Percentiles rank a stretch among this genome's conserved stretches.
These are phyloP conservation scores for Lepidocyrtinus sp. DNA, from an alignment of 2,888 invertebrate genomes.

Conservation along the genomic window DNA sequence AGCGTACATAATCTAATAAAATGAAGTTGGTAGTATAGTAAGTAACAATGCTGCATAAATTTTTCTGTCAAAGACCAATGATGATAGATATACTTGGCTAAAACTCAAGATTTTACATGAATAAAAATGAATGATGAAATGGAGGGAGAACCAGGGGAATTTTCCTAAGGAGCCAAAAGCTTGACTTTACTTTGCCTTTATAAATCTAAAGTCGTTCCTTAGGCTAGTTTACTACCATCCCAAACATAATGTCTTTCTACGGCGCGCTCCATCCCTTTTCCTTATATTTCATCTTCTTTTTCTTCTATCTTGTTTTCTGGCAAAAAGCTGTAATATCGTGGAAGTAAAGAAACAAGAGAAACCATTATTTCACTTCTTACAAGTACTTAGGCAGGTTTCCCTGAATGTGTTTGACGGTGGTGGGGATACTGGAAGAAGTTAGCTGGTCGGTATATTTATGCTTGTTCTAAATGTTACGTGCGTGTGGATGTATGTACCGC, in stretches of 20 bases:
- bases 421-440: constrained; percentile 27
- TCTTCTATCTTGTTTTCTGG: no score
- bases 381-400: constrained; percentile 56
- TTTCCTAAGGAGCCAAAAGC: constrained; percentile 15
- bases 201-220: neutral
- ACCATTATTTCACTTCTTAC: constrained; percentile 57
- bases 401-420: constrained; percentile 54
- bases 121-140: constrained; percentile 56
- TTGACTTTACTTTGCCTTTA: neutral
- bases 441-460: constrained; percentile 51
- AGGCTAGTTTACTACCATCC: neutral
- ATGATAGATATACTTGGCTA: constrained; percentile 51
- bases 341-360: constrained; percentile 48
- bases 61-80: constrained; percentile 31
- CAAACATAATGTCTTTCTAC: neutral
- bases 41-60: constrained; percentile 47
- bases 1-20: constrained; percentile 3
- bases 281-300: neutral
- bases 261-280: neutral
- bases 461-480: neutral
- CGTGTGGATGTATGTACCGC: neutral
- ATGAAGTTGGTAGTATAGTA: constrained; percentile 1
- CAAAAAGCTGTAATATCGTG: neutral
- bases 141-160: constrained; percentile 30
- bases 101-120: constrained; percentile 54